These are phyloP conservation scores for Agrotis exclamationis DNA, from an alignment of 2,888 invertebrate species.

Conservation along the genomic window DNA sequence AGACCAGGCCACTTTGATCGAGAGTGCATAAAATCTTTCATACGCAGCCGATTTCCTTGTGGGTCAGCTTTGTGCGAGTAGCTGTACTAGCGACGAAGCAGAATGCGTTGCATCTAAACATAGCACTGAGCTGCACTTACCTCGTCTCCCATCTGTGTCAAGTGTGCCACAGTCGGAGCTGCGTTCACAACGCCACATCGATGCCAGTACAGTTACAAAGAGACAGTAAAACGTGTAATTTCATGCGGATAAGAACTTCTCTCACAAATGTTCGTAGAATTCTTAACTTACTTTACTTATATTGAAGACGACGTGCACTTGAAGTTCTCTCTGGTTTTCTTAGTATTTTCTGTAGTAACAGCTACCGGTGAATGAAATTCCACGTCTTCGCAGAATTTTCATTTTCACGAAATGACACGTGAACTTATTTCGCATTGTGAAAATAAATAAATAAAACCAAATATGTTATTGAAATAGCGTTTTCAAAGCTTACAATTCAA, in stretches of 20 bases:
- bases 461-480: not conserved
- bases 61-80: constrained; percentile 58
- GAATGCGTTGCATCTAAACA: constrained; percentile 72
- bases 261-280: constrained; percentile 46
- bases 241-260: constrained; percentile 53
- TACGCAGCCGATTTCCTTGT: constrained; percentile 49
- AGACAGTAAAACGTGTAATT: constrained; percentile 58
- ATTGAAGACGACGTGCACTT: constrained; percentile 27
- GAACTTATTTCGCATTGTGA: not conserved
- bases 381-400: not conserved
- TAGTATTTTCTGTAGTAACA: constrained; percentile 23
- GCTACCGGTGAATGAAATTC: constrained; percentile 2
- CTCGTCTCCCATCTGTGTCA: constrained; percentile 68
- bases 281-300: constrained; percentile 40
- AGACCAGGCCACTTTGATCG: constrained; percentile 57
- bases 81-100: constrained; percentile 33
- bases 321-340: constrained; percentile 25
- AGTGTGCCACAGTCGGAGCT: constrained; percentile 61
- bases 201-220: constrained; percentile 50
- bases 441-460: not conserved
- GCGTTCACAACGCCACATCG: constrained; percentile 51
- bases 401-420: not conserved
- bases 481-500: constrained; percentile 8
- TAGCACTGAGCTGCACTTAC: constrained; percentile 60
- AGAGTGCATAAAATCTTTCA: constrained; percentile 57